phyloP scores from a whole-genome alignment of 2,113 vertebrate species.

The Eptesicus fuscus region DNA sequence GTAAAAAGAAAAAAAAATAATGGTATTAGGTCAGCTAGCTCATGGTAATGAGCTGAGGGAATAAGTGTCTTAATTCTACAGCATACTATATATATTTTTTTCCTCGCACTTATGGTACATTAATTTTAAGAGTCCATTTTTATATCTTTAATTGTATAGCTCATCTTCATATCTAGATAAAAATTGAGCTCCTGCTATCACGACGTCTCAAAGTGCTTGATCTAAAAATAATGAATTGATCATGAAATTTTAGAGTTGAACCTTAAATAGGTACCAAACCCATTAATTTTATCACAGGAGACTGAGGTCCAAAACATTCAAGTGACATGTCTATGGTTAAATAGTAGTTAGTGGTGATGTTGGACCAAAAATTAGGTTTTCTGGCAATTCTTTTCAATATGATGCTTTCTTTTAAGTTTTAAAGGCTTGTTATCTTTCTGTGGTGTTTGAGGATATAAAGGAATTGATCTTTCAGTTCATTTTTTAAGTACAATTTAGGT shows the following conservation, averaged over 20 bases:
- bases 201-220: neutral
- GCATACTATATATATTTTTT: neutral
- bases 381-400: neutral
- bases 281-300: neutral
- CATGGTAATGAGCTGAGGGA: neutral
- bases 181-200: conserved; percentile 13
- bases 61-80: neutral
- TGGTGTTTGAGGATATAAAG: neutral
- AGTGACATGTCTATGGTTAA: neutral
- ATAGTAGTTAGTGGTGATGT: neutral
- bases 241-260: neutral
- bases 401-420: neutral
- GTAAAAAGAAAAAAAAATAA: neutral
- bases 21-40: neutral
- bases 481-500: neutral
- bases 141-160: neutral
- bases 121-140: neutral
- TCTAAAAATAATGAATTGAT: neutral
- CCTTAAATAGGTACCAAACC: neutral
- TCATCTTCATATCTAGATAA: neutral
- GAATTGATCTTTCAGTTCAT: neutral
- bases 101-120: neutral
- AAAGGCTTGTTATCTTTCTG: neutral
- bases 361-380: neutral
- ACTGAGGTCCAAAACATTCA: neutral